Conservation (phyloP, 1,140 invertebrate species). For the Myzus persicae region DNA sequence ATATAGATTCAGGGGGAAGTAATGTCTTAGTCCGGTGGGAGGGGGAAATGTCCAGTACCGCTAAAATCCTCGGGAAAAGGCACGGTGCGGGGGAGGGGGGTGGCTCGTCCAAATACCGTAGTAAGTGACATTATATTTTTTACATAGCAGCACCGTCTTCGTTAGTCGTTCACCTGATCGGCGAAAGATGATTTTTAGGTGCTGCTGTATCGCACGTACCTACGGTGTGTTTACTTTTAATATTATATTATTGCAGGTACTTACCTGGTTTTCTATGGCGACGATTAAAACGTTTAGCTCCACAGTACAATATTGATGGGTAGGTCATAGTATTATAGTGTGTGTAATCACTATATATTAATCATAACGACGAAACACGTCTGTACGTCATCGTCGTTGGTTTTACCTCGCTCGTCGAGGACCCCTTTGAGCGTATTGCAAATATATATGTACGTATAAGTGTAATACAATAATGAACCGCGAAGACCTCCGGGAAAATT, state of each 20-base stretch:
- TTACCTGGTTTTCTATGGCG: background rate
- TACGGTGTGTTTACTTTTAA: background rate
- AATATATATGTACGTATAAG: background rate
- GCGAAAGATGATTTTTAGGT: background rate
- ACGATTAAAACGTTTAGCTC: background rate
- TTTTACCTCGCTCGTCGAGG: background rate
- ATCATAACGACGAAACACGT: background rate
- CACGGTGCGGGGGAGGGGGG: no score
- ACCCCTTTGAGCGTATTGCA: no score
- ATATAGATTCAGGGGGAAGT: no score
- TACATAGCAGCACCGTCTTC: background rate
- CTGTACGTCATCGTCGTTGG: no score
- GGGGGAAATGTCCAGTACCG: no score
- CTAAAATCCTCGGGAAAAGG: no score
- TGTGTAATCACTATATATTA: no score
- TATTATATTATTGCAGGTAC: no score
- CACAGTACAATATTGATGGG: no score
- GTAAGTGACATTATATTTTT: no score
- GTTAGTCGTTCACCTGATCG: background rate
- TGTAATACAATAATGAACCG: background rate
- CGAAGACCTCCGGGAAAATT: conserved; percentile 8
- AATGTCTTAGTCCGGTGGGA: no score
- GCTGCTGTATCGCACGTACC: background rate
- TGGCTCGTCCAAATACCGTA: no score
- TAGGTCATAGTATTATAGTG: background rate